These are phyloP conservation scores for Planococcus citri DNA, from an alignment of 1,140 invertebrate species.

Conservation along the genomic window DNA sequence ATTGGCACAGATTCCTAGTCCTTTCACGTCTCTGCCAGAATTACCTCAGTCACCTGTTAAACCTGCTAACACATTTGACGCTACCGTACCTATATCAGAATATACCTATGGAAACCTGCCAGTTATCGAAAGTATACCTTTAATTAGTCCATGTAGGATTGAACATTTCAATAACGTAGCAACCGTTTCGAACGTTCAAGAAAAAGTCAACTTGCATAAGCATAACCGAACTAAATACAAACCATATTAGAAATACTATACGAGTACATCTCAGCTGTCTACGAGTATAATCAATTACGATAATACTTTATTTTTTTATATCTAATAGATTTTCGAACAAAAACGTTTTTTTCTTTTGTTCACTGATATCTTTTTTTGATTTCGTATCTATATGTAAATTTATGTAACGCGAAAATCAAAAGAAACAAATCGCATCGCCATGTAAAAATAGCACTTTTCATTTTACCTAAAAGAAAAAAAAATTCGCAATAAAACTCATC, in stretches of 20 bases:
- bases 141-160: constrained; percentile 17
- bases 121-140: constrained; percentile 14
- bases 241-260: neutral
- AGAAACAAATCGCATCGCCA: too few species aligned
- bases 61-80: constrained; percentile 18
- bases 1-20: constrained; percentile 12
- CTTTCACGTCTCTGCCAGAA: constrained; percentile 13
- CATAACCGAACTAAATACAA: neutral
- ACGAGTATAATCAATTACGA: neutral
- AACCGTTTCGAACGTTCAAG: constrained; percentile 5
- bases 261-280: neutral
- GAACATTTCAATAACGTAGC: constrained; percentile 8
- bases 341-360: too few species aligned
- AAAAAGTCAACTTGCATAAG: neutral
- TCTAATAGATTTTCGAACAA: neutral
- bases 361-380: too few species aligned
- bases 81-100: constrained; percentile 15
- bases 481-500: too few species aligned
- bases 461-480: too few species aligned
- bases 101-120: constrained; percentile 19
- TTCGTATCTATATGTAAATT: too few species aligned
- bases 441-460: too few species aligned
- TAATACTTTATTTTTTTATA: neutral
- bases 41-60: constrained; percentile 16
- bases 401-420: too few species aligned